Conservation (phyloP, 2,113 vertebrate species). For the Falcunculus frontatus region DNA sequence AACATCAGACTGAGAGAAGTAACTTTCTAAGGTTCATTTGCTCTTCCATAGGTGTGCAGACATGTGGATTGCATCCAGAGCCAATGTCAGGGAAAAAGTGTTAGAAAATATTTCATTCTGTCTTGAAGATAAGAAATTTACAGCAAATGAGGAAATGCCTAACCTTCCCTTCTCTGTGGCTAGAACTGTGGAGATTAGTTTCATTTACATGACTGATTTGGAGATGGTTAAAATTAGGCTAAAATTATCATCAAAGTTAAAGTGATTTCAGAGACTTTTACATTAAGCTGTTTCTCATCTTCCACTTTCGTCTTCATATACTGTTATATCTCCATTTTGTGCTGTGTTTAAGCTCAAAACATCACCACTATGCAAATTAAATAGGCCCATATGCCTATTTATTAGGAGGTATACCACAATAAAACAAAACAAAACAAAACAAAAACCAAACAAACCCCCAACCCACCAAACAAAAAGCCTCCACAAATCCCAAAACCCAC, state of each 20-base stretch:
- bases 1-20: neutral
- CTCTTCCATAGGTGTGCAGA: neutral
- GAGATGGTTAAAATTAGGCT: neutral
- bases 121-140: neutral
- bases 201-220: neutral
- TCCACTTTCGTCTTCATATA: neutral
- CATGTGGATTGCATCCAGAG: neutral
- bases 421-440: neutral
- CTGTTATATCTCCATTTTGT: neutral
- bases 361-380: neutral
- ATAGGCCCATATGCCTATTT: neutral
- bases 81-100: neutral
- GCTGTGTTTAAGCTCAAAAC: neutral
- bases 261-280: neutral
- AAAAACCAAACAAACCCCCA: neutral
- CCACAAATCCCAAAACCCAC: neutral
- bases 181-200: neutral
- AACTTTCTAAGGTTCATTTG: neutral
- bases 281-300: neutral
- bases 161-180: neutral
- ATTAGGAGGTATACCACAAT: neutral
- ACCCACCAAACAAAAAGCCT: neutral
- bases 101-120: neutral
- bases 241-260: neutral
- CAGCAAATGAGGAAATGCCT: neutral